Evolutionary conservation across 2,888 invertebrate genomes (phyloP), one percentile per base, ranked within the genome.

Genomic region (Leptopilina syphax): DNA sequence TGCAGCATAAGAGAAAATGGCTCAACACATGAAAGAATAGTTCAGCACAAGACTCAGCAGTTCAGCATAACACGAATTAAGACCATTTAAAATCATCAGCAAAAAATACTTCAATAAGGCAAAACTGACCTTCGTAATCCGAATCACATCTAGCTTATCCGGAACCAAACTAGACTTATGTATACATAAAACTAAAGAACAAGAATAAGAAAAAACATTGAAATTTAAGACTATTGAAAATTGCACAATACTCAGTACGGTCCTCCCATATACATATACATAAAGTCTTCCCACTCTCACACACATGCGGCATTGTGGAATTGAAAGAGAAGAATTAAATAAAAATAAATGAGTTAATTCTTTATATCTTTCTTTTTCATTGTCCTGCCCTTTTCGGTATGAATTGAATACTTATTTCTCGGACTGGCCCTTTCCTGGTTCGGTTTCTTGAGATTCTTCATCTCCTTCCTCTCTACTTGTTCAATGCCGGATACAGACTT

Each of bases 401-500:
- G 70, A 24, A 73, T 57, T 54, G 68, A 47, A 68, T 73, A 73
- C 54, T 73, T 73, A 73, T 73, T 73, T 57, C 70, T 57, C 12
- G 27, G 50, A 50, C 70, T 73, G 70, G 70, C 27, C 65, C 50
- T 73, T 73, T 83, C 82, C 82, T 83, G 83, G 82, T 81, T 80
- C 73, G 79, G 78, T 34, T 57, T 80, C 80, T 82, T 80, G 80
- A 77, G 79, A 65, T 80, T 80, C 82, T 80, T 65, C 76, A 76
- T 79, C 76, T 80, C 78, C 83, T 79, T 80, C 81, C 77, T 80
- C 77, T 80, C 79, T 79, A 81, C 82, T 79, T 84, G 82, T 81
- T 85, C 84, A 73, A 13, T 27, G 54, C 70, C 70, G 70, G 70
- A 73, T 73, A 73, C 54, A 50, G 70, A 50, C 70, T 47, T 47